phyloP scores from a whole-genome alignment of 2,797 vertebrate species.

The Eupleurogrammus muticus region DNA sequence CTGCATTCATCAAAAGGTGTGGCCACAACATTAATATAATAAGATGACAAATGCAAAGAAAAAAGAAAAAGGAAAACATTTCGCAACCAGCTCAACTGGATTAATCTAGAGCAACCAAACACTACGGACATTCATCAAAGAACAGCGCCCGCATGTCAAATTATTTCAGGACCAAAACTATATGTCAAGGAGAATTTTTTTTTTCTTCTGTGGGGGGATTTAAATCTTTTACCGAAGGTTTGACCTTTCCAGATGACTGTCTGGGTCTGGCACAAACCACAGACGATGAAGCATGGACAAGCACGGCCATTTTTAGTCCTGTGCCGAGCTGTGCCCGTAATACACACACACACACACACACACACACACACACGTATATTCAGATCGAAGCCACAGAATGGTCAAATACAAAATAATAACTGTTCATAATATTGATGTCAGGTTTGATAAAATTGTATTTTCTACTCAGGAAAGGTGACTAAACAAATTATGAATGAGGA shows the following conservation, averaged over 20 bases:
- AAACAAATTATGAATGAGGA: neutral
- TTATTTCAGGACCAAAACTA: slow-evolving; percentile 48
- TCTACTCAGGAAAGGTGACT: neutral
- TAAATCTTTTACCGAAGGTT: slow-evolving; percentile 81
- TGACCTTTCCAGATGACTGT: slow-evolving; percentile 84
- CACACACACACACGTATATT: slow-evolving; percentile 12
- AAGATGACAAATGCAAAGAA: slow-evolving; percentile 71
- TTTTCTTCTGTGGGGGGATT: slow-evolving; percentile 77
- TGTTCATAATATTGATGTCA: neutral
- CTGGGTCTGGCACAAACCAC: slow-evolving; percentile 79
- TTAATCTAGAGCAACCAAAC: slow-evolving; percentile 73
- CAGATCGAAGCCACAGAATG: slow-evolving; percentile 27
- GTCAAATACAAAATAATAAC: slow-evolving; percentile 22
- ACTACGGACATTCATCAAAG: slow-evolving; percentile 66
- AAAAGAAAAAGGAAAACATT: slow-evolving; percentile 37
- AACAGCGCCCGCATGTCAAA: slow-evolving; percentile 65
- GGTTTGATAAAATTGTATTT: neutral
- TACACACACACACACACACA: slow-evolving; percentile 11
- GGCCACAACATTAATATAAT: slow-evolving; percentile 73
- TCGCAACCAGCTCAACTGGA: slow-evolving; percentile 50
- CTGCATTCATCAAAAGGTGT: slow-evolving; percentile 84
- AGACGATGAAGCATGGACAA: slow-evolving; percentile 76
- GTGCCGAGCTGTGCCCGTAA: slow-evolving; percentile 20
- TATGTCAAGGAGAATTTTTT: slow-evolving; percentile 84
- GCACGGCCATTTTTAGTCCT: slow-evolving; percentile 72